Evolutionary conservation across 2,888 invertebrate species (phyloP).

Genomic region (Eretmocerus hayati): DNA sequence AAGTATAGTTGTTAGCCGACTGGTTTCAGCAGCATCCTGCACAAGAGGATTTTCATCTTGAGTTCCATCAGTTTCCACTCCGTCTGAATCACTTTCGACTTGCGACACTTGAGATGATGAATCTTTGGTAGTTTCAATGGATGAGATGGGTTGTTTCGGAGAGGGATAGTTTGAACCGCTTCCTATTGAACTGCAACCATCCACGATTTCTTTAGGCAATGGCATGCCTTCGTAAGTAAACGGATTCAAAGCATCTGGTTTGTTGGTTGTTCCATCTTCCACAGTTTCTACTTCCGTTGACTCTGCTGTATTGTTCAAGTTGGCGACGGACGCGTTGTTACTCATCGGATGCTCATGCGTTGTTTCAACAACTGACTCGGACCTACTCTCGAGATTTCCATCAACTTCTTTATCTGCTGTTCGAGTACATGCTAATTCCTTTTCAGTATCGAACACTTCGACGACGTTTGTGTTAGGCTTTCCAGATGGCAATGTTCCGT

Average conservation of each 20-base stretch:
- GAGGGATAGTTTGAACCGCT: constrained; percentile 15
- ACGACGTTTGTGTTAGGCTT: no score
- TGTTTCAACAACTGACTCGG: no score
- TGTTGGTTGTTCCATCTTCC: constrained; percentile 12
- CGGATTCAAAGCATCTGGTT: constrained; percentile 11
- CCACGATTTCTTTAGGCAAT: constrained; percentile 14
- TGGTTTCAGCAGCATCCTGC: neutral
- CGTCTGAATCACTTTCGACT: neutral
- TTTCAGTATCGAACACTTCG: no score
- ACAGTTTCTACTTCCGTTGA: no score
- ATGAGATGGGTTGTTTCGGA: constrained; percentile 6
- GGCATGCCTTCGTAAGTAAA: constrained; percentile 21
- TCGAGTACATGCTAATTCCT: no score
- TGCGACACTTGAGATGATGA: neutral
- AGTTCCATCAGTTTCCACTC: neutral
- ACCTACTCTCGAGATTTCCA: no score
- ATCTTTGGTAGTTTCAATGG: neutral
- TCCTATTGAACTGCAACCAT: constrained; percentile 17
- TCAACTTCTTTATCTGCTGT: no score
- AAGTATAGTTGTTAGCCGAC: neutral
- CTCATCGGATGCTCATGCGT: no score
- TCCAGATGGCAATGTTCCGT: no score
- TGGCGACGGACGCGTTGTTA: no score
- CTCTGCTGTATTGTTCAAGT: no score
- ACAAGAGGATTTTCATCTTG: neutral